Base-by-base conservation (phyloP, 2,888 invertebrate genomes). In the Ophraella communa region DNA sequence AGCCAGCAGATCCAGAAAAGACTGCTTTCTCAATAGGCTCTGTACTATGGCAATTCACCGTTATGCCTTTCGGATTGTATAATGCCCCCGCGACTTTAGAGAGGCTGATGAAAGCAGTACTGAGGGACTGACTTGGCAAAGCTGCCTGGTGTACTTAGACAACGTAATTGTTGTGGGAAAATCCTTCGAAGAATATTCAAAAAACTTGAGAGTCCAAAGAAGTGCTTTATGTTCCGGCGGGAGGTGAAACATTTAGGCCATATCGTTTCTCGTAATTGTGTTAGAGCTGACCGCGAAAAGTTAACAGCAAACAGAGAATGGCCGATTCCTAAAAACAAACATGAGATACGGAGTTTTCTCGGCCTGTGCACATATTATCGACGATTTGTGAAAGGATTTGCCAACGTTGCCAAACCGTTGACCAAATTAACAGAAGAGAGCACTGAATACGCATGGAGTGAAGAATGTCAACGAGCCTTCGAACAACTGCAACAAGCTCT, bases 61-160 rank as follows among this genome's bases (percentile, higher is more conserved):
- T 74, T 0, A 75, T 75, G 74, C 73, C 73, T 1, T 61, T 68
- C 47, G 71, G 72, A 1, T 54, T 74, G 0, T 73, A 71, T 45
- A 73, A 74, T 59, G 70, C 72, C 1, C 70, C 71, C 4, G 69
- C 73, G 0, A 75, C 73, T 5, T 68, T 70, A 57, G 68, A 73
- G 54, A 27, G 67, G 18, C 23, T 70, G 20, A 65, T 74, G 70
- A 71, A 74, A 23, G 14, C 35, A 0, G 53, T 72, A 24, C 57
- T 73, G 0, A 8, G 44, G 71, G 64, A 2, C 60, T 74, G 4
- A 39, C 67, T 4, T 61, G 67, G 67, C 67, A 73, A 54, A 68
- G 64, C 21, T 71, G 65, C 54, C 33, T 71, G 33, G 60, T 68
- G 10, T 71, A 69, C 55, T 21, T 72, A 10, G 71, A 74, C 49